Conservation (phyloP, 2,888 invertebrate species). For the Microctonus aethiopoides region DNA sequence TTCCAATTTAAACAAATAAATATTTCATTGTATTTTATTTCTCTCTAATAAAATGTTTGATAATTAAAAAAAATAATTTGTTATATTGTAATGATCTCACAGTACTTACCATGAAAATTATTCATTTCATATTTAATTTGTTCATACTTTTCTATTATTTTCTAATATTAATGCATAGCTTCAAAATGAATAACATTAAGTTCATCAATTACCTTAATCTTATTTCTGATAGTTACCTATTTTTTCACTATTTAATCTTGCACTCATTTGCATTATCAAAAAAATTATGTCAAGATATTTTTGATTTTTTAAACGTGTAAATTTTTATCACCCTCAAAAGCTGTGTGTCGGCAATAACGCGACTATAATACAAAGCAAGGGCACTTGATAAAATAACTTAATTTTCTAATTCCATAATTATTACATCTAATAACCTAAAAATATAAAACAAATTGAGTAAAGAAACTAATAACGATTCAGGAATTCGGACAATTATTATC, state of each 20-base stretch:
- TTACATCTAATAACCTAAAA: constrained; percentile 64
- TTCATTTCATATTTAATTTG: too few species aligned
- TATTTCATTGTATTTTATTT: neutral
- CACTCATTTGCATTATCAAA: constrained; percentile 32
- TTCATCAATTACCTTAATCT: too few species aligned
- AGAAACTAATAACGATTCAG: constrained; percentile 62
- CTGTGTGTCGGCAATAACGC: constrained; percentile 64
- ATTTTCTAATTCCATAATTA: constrained; percentile 68
- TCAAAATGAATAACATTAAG: too few species aligned
- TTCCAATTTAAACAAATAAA: neutral
- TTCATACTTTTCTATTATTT: too few species aligned
- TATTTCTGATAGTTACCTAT: constrained; percentile 8
- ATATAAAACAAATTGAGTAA: constrained; percentile 66
- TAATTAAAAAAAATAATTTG: neutral
- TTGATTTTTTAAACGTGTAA: neutral
- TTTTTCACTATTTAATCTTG: constrained; percentile 37
- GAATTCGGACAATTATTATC: constrained; percentile 59
- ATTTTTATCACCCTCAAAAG: constrained; percentile 51
- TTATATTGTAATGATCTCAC: too few species aligned
- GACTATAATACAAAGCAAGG: constrained; percentile 73
- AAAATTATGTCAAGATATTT: constrained; percentile 51
- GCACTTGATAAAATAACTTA: constrained; percentile 74
- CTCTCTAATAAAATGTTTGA: neutral
- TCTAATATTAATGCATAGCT: too few species aligned
- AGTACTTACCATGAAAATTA: too few species aligned